These are phyloP conservation scores for Tenebrosternarchus preto DNA, from an alignment of 2,113 vertebrate genomes.

Conservation along the genomic window DNA sequence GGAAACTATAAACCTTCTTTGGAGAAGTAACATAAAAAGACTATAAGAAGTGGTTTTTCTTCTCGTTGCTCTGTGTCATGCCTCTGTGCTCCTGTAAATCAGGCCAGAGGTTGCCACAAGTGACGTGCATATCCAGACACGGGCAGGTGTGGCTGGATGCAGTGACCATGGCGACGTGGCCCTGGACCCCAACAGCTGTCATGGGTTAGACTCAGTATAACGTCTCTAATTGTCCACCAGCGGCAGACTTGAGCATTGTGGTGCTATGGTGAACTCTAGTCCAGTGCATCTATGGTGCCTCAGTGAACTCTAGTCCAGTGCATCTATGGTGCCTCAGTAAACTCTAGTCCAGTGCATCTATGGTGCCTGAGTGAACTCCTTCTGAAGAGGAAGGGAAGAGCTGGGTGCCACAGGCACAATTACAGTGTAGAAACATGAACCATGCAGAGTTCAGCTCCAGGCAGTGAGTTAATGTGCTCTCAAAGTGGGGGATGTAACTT, in stretches of 20 bases:
- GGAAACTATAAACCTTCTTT: conserved; percentile 26
- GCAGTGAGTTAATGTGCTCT: conserved; percentile 25
- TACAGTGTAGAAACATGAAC: conserved; percentile 11
- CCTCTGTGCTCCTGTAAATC: conserved; percentile 29
- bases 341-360: background rate
- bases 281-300: no score
- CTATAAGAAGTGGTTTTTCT: background rate
- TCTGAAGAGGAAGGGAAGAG: background rate
- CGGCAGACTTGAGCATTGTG: background rate
- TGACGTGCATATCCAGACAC: background rate
- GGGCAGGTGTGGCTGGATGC: conserved; percentile 4
- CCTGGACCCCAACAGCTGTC: conserved; percentile 38
- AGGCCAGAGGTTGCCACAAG: background rate
- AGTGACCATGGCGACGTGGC: background rate
- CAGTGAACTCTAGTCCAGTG: conserved; percentile 2
- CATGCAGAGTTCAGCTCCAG: conserved; percentile 28
- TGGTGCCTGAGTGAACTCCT: background rate
- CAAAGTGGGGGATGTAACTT: background rate
- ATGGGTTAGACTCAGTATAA: background rate
- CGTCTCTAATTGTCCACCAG: background rate
- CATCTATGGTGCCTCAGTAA: background rate
- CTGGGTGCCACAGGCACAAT: background rate
- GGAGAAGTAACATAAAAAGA: background rate
- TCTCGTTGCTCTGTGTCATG: no score
- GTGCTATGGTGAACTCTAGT: background rate